phyloP scores from a whole-genome alignment of 92 coral and sea anemone species.

The Desmophyllum pertusum region DNA sequence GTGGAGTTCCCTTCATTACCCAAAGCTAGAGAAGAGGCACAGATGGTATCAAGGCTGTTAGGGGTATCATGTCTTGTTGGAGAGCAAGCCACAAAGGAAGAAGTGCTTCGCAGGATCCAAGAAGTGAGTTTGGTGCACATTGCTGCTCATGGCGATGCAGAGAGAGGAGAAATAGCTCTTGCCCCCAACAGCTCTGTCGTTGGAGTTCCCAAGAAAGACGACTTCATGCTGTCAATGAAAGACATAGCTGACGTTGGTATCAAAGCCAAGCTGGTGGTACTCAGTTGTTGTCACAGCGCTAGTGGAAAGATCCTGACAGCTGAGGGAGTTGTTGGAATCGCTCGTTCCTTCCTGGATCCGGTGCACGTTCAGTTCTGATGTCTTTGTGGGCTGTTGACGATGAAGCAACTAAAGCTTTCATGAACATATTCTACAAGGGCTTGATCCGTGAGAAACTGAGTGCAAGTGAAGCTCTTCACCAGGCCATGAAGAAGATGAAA shows the following conservation, averaged over 20 bases:
- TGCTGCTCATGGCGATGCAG: background rate
- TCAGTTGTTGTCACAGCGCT: background rate
- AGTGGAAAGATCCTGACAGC: background rate
- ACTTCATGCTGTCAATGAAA: background rate
- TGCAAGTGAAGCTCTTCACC: constrained; percentile 6
- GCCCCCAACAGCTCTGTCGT: background rate
- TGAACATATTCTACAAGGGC: background rate
- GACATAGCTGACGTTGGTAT: background rate
- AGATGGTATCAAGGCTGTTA: background rate
- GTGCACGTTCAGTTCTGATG: background rate
- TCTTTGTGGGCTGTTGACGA: background rate
- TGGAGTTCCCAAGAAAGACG: background rate
- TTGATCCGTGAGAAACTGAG: background rate
- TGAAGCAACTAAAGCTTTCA: background rate
- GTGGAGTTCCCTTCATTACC: background rate
- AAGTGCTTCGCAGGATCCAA: background rate
- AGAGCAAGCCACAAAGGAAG: background rate
- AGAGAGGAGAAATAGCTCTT: background rate
- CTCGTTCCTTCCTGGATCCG: no score
- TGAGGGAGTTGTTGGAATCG: background rate
- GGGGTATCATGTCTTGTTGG: background rate
- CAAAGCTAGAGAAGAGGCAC: background rate
- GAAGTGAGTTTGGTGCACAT: background rate
- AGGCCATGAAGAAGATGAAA: background rate
- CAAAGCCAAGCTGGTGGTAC: constrained; percentile 1